A percentile compares a stretch with the other conserved stretches of the same genome.
Evolutionary conservation across 2,113 vertebrate species (phyloP).

Genomic region (Phyllopteryx taeniolatus): DNA sequence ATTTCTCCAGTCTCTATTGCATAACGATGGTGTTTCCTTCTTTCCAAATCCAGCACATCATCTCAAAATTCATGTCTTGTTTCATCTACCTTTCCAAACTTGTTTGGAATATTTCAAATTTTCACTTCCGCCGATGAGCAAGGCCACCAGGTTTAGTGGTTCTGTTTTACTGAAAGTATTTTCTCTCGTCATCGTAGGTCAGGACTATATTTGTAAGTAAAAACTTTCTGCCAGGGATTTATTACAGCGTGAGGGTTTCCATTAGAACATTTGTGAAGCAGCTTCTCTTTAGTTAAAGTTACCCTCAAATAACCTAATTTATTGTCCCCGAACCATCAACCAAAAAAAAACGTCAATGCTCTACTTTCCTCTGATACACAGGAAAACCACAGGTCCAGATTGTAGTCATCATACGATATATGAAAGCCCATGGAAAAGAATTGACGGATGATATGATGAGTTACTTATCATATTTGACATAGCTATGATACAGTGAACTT

Average conservation of each 20-base stretch:
- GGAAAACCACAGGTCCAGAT: neutral
- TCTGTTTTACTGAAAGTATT: neutral
- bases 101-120: neutral
- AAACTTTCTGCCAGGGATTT: neutral
- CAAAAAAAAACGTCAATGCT: conserved; percentile 20
- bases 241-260: neutral
- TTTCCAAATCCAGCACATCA: neutral
- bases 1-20: conserved; percentile 15
- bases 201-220: neutral
- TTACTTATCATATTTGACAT: neutral
- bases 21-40: conserved; percentile 36
- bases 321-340: conserved; percentile 3
- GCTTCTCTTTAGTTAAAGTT: neutral
- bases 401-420: neutral
- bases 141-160: conserved; percentile 7
- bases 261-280: neutral
- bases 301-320: neutral
- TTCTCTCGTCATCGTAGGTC: neutral
- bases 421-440: neutral
- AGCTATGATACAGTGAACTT: neutral
- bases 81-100: neutral
- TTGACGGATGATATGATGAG: neutral
- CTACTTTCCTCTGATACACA: neutral
- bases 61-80: conserved; percentile 5
- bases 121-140: conserved; percentile 3